phyloP scores from a whole-genome alignment of 2,113 vertebrate species.

The Salvelinus sp. region DNA sequence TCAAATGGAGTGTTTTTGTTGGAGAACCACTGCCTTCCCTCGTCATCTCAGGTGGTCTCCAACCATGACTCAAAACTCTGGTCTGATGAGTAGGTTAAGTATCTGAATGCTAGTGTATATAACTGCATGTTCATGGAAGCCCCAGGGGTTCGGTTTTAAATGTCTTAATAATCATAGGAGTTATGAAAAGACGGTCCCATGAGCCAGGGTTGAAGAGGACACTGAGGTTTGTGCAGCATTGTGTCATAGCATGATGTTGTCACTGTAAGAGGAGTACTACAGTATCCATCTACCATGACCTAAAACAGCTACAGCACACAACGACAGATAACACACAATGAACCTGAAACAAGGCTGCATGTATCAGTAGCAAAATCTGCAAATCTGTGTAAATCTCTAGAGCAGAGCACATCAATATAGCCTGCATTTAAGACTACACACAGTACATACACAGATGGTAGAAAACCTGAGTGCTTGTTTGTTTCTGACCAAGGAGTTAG shows the following conservation, averaged over 20 bases:
- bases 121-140: conserved; percentile 4
- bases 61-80: conserved; percentile 3
- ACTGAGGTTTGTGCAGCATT: neutral
- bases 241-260: neutral
- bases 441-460: neutral
- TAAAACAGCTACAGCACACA: neutral
- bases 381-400: neutral
- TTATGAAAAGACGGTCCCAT: neutral
- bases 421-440: neutral
- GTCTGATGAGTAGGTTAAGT: neutral
- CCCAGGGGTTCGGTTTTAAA: neutral
- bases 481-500: neutral
- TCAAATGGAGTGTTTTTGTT: conserved; percentile 10
- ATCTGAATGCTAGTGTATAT: neutral
- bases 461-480: neutral
- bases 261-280: neutral
- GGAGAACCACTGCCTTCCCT: conserved; percentile 8
- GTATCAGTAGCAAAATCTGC: neutral
- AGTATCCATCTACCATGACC: neutral
- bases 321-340: neutral
- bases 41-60: conserved; percentile 15
- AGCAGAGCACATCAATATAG: neutral
- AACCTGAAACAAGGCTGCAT: neutral
- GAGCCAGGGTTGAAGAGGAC: conserved; percentile 22
- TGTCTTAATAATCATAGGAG: neutral